Conservation (phyloP, 2,113 vertebrate species). For the Phylloscopus whistleri region DNA sequence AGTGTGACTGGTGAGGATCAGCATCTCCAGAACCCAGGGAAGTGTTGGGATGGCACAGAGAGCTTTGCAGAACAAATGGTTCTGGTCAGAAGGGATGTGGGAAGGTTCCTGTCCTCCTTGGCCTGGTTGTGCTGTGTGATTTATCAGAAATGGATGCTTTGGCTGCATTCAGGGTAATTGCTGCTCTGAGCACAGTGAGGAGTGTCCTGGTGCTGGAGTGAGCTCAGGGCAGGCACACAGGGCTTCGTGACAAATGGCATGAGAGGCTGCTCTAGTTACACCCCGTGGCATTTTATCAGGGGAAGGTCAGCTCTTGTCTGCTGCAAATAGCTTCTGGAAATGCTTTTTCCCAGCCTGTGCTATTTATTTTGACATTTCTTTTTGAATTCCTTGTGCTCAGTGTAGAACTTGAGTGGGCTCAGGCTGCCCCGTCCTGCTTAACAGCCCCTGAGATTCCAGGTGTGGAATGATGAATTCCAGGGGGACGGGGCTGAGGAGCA, state of each 20-base stretch:
- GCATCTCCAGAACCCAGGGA: not conserved
- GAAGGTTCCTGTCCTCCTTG: not conserved
- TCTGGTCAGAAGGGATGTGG: not conserved
- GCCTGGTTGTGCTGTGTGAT: not conserved
- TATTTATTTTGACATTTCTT: not conserved
- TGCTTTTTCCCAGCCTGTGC: not conserved
- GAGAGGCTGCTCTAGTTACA: conserved; percentile 3
- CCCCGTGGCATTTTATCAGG: not conserved
- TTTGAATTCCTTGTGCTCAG: not conserved
- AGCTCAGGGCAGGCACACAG: not conserved
- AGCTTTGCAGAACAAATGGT: not conserved
- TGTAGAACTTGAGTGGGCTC: not conserved
- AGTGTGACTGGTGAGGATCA: fast-evolving
- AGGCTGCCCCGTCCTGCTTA: not conserved
- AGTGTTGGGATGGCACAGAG: fast-evolving
- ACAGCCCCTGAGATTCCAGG: not conserved
- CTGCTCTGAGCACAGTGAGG: not conserved
- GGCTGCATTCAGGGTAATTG: not conserved
- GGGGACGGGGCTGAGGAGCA: not conserved
- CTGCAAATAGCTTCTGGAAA: conserved; percentile 20
- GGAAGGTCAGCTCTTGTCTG: conserved; percentile 17
- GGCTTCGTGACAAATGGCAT: not conserved
- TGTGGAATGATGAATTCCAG: not conserved
- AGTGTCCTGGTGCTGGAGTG: not conserved
- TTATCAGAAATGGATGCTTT: not conserved